Base-by-base conservation (phyloP, 2,797 vertebrate genomes). In the Enteromius mattozi region DNA sequence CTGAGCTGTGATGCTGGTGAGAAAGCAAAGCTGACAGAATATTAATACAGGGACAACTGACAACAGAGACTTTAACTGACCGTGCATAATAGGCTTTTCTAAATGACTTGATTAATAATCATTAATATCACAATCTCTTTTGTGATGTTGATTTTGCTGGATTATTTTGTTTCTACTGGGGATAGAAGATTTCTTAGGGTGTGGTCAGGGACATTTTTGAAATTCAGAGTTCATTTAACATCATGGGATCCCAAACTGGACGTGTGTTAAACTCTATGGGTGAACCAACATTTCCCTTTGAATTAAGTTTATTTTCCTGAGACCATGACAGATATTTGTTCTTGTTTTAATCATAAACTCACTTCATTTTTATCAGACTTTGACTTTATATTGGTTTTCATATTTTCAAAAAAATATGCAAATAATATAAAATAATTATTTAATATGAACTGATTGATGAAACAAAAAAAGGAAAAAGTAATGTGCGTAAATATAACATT, bases 1-100 rank as follows among this genome's bases (percentile, higher is more conserved):
- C 54, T 78, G 74, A 87, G 24, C 4, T 74, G 47, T 61, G 83
- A 80, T 78, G 72, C 66, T 85, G 66, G 21, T 56, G 76, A 88
- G 80, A 83, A 87, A 80, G 74, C 19, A 24, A 59, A 80, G 63
- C 81, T 78, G 85, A 77, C 85, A 84, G 59, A 78, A 82, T 81
- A 83, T 87, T 85, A 87, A 89, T 78, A 17, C 70, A 85, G 21
- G 16, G n/a, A 77, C 66, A 78, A 35, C 56, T 69, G 40, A 65
- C 14, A 61, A 63, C 75, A 78, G 77, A 72, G 27, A 66, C 33
- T 47, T 82, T 59, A 77, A 86, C 59, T 75, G 76, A 78, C 72
- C 66, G 5, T 78, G 37, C 51, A 42, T 87, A 82, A 85, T 74
- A 74, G 16, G 12, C 72, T 61, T 78, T 85, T 65, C 66, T 87